phyloP scores from a whole-genome alignment of 2,888 invertebrate genomes.

The Rhagophthalmus giganteus region DNA sequence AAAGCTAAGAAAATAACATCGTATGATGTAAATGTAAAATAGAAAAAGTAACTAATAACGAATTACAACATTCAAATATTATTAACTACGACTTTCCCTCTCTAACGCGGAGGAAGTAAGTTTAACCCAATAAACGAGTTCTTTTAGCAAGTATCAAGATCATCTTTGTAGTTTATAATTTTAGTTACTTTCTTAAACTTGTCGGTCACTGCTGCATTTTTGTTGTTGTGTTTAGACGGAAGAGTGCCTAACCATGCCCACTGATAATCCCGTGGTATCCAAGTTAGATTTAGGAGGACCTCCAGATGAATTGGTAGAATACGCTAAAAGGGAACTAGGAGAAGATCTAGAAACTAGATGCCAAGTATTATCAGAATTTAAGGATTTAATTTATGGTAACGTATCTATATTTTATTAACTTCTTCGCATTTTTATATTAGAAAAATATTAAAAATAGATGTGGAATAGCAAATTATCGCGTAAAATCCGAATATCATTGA shows the following conservation, averaged over 20 bases:
- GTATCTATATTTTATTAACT: slow-evolving; percentile 12
- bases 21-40: background rate
- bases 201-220: background rate
- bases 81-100: slow-evolving; percentile 7
- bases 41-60: background rate
- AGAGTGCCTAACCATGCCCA: slow-evolving; percentile 30
- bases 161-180: slow-evolving; percentile 2
- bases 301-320: slow-evolving; percentile 66
- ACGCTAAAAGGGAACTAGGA: slow-evolving; percentile 68
- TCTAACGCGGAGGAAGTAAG: slow-evolving; percentile 2
- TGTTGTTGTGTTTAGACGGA: slow-evolving; percentile 1
- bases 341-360: slow-evolving; percentile 72
- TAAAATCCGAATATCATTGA: no score
- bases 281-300: slow-evolving; percentile 68
- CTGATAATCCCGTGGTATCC: slow-evolving; percentile 60
- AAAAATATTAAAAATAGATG: slow-evolving; percentile 1
- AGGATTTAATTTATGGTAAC: slow-evolving; percentile 74
- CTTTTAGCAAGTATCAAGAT: slow-evolving; percentile 7
- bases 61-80: background rate
- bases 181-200: background rate
- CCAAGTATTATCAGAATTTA: slow-evolving; percentile 70
- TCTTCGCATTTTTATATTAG: slow-evolving; percentile 4
- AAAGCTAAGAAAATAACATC: slow-evolving; percentile 4
- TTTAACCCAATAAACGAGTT: background rate
- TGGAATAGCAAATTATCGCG: no score